A percentile compares a stretch with the other conserved stretches of the same genome.
Conservation (phyloP, 2,113 vertebrate species). For the Pangasianodon gigas region DNA sequence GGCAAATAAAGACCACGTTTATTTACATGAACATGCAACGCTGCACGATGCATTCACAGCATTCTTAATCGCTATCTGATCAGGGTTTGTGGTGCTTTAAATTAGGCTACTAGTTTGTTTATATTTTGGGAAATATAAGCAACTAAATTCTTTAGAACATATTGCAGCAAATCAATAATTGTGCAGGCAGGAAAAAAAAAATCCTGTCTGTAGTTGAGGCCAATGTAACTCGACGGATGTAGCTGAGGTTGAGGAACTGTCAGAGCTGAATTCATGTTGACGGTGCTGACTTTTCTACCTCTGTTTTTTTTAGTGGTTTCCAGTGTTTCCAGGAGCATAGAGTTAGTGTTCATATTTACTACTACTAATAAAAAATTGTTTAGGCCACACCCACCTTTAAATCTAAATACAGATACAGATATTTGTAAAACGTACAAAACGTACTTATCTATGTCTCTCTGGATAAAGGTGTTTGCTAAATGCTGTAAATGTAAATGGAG, state of each 20-base stretch:
- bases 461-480: not conserved
- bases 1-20: not conserved
- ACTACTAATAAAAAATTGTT: no score
- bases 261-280: not conserved
- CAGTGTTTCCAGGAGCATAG: not conserved
- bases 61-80: not conserved
- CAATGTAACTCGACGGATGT: not conserved
- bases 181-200: not conserved
- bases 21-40: not conserved
- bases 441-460: not conserved
- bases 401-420: not conserved
- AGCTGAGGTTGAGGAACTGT: not conserved
- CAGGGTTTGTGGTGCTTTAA: not conserved
- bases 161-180: not conserved
- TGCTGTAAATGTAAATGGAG: not conserved
- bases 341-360: not conserved
- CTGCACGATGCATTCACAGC: not conserved
- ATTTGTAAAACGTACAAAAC: not conserved
- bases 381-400: not conserved
- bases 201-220: not conserved
- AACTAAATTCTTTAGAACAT: not conserved
- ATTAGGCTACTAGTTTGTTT: not conserved
- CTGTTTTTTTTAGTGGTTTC: not conserved
- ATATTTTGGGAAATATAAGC: not conserved
- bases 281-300: not conserved